Conservation (phyloP, 2,888 invertebrate species). For the Dendrolimus houi region DNA sequence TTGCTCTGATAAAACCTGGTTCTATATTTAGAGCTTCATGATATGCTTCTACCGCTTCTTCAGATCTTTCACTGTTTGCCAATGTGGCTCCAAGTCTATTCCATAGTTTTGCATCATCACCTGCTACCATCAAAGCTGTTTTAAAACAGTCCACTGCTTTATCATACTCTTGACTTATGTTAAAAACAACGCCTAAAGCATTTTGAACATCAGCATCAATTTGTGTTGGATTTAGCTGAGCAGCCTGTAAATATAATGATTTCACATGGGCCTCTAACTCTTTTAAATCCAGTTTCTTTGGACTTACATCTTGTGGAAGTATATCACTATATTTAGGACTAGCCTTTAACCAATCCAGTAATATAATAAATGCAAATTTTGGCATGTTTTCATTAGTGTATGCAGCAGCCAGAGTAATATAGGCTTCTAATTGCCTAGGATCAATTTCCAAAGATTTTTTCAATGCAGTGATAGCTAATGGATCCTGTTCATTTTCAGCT, state of each 20-base stretch:
- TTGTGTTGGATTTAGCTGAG: constrained; percentile 82
- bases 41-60: constrained; percentile 98
- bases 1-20: constrained; percentile 96
- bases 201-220: constrained; percentile 95
- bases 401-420: constrained; percentile 94
- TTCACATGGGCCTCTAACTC: constrained; percentile 79
- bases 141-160: constrained; percentile 98
- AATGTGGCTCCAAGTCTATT: constrained; percentile 97
- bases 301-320: constrained; percentile 70
- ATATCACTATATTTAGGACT: constrained; percentile 90
- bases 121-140: constrained; percentile 89
- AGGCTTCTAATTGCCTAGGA: constrained; percentile 86
- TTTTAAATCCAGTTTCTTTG: constrained; percentile 55
- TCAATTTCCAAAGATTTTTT: constrained; percentile 89
- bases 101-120: constrained; percentile 93
- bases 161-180: constrained; percentile 94
- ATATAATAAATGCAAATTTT: constrained; percentile 89
- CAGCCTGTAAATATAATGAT: constrained; percentile 86
- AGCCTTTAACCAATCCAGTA: constrained; percentile 85
- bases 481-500: constrained; percentile 98
- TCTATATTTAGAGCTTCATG: constrained; percentile 91
- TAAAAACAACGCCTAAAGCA: constrained; percentile 96
- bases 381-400: constrained; percentile 97
- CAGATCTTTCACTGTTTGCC: constrained; percentile 95
- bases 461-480: constrained; percentile 93